Conservation (phyloP, 2,888 invertebrate genomes). For the Unio delphinus region DNA sequence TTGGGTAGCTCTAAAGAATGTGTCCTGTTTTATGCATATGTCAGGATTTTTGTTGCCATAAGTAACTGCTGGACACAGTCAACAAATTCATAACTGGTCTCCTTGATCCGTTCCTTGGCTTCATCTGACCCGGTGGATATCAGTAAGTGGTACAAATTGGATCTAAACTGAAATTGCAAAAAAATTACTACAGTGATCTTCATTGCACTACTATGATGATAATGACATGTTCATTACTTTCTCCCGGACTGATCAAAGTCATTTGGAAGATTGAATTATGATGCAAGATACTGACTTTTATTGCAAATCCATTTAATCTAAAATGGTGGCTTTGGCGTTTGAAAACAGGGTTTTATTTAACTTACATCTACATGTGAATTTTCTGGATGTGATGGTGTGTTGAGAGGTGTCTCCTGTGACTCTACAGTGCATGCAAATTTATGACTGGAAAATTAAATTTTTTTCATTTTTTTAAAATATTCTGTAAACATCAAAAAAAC, state of each 20-base stretch:
- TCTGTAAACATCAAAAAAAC: no score
- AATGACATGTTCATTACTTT: background rate
- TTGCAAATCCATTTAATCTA: background rate
- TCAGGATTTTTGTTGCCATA: slow-evolving; percentile 62
- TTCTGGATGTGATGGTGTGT: no score
- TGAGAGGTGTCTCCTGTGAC: no score
- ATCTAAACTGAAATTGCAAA: slow-evolving; percentile 61
- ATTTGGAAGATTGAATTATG: background rate
- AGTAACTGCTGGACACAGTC: slow-evolving; percentile 65
- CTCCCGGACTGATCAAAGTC: background rate
- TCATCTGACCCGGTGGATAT: slow-evolving; percentile 42
- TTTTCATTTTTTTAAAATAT: no score
- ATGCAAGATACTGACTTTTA: background rate
- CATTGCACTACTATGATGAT: background rate
- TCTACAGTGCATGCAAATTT: no score
- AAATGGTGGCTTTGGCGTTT: no score
- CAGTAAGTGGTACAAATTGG: slow-evolving; percentile 66
- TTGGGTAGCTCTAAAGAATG: no score
- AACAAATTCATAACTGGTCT: slow-evolving; percentile 58
- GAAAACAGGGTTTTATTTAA: no score
- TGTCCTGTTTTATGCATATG: slow-evolving; percentile 54
- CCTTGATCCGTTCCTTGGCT: slow-evolving; percentile 52
- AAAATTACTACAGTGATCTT: background rate
- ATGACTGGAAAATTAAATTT: no score
- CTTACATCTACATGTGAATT: no score